A percentile compares a stretch with the other conserved stretches of the same genome.
Evolutionary conservation across 2,113 vertebrate species (phyloP).

Genomic region (Taxidea taxus): DNA sequence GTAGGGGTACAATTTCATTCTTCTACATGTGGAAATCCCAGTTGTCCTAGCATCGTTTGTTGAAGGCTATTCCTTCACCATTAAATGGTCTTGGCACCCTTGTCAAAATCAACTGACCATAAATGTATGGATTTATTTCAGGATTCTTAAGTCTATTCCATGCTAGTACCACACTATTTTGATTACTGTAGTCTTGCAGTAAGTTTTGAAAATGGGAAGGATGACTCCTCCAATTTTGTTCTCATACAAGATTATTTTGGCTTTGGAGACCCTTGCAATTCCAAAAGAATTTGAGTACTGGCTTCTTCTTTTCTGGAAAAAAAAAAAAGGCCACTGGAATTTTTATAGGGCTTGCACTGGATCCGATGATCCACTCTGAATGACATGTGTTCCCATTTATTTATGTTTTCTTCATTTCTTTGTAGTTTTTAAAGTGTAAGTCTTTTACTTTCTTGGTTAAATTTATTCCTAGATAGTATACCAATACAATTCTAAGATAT

Average conservation of each 20-base stretch:
- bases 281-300: not conserved
- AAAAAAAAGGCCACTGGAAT: not conserved
- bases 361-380: not conserved
- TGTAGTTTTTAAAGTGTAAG: not conserved
- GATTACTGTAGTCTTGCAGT: not conserved
- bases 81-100: not conserved
- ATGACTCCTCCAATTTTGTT: not conserved
- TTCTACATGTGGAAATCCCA: not conserved
- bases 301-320: not conserved
- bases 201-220: not conserved
- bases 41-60: not conserved
- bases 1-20: not conserved
- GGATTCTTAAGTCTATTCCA: not conserved
- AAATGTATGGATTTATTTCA: not conserved
- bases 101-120: not conserved
- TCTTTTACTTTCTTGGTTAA: not conserved
- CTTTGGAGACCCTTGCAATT: not conserved
- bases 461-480: not conserved
- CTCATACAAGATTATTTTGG: not conserved
- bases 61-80: not conserved
- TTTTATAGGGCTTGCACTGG: not conserved
- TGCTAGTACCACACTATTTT: not conserved
- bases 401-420: slow-evolving; percentile 1
- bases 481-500: not conserved
- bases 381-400: not conserved